These are phyloP conservation scores for Equus quagga DNA, from an alignment of 2,113 vertebrate species.

Conservation along the genomic window DNA sequence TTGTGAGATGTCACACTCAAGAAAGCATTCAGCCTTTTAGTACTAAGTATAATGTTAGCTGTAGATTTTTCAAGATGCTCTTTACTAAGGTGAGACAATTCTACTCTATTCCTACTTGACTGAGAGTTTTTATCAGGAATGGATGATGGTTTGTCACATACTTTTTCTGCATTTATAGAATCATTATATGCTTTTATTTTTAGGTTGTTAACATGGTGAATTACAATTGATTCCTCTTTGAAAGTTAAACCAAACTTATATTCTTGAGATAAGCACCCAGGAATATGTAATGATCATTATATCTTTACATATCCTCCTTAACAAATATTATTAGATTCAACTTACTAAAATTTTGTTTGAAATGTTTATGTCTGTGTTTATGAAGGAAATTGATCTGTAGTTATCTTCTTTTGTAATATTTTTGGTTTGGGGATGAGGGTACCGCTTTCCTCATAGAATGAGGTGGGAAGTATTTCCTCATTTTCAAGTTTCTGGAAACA, in stretches of 20 bases:
- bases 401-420: background rate
- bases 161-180: background rate
- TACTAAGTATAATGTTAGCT: background rate
- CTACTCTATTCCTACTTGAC: background rate
- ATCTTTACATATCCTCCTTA: background rate
- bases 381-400: background rate
- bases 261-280: background rate
- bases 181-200: background rate
- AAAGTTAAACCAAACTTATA: slow-evolving; percentile 19
- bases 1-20: background rate
- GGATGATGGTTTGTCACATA: background rate
- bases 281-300: background rate
- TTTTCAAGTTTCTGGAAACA: background rate
- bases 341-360: background rate
- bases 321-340: background rate
- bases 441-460: background rate
- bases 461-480: background rate
- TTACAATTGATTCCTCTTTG: background rate
- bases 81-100: background rate
- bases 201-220: background rate
- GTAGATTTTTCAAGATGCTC: background rate
- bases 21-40: background rate
- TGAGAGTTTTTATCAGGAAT: background rate
- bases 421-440: background rate
- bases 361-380: background rate